Percentiles rank a stretch among this genome's conserved stretches.
Evolutionary conservation across 2,888 invertebrate genomes (phyloP).

Genomic region (Zhuqinia jingwanae): DNA sequence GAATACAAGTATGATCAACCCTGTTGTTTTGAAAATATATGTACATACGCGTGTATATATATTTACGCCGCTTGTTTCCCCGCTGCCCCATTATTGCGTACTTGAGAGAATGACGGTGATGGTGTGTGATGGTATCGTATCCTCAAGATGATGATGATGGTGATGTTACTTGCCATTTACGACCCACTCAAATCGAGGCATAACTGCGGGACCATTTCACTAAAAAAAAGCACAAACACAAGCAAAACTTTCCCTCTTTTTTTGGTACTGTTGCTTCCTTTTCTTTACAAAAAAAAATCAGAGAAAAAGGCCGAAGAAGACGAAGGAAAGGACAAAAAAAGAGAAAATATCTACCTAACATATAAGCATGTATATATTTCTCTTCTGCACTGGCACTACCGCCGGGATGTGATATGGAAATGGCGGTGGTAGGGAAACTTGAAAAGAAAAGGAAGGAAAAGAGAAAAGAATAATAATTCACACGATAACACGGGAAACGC

Average conservation of each 20-base stretch:
- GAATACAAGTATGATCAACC: not conserved
- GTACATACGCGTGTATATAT: not conserved
- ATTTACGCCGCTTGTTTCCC: too few relatives aligned
- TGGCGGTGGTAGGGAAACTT: not conserved
- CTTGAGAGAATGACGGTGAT: slow-evolving; percentile 36
- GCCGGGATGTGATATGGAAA: not conserved
- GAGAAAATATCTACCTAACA: not conserved
- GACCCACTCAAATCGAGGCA: slow-evolving; percentile 76
- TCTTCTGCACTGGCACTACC: not conserved
- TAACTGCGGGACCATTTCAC: slow-evolving; percentile 66
- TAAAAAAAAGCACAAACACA: not conserved
- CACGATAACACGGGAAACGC: slow-evolving; percentile 5
- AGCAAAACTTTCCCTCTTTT: not conserved
- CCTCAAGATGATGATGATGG: slow-evolving; percentile 59
- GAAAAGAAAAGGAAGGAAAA: not conserved
- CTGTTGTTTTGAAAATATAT: not conserved
- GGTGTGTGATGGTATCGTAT: not conserved
- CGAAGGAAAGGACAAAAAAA: not conserved
- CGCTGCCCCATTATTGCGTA: not conserved
- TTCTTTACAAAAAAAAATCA: slow-evolving; percentile 1
- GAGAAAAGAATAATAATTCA: slow-evolving; percentile 45
- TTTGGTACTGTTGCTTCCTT: slow-evolving; percentile 46
- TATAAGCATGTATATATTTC: not conserved
- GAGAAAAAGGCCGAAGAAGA: not conserved
- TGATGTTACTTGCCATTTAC: slow-evolving; percentile 77